Base-by-base conservation (phyloP, 2,797 vertebrate genomes). In the Sebastes goodei region DNA sequence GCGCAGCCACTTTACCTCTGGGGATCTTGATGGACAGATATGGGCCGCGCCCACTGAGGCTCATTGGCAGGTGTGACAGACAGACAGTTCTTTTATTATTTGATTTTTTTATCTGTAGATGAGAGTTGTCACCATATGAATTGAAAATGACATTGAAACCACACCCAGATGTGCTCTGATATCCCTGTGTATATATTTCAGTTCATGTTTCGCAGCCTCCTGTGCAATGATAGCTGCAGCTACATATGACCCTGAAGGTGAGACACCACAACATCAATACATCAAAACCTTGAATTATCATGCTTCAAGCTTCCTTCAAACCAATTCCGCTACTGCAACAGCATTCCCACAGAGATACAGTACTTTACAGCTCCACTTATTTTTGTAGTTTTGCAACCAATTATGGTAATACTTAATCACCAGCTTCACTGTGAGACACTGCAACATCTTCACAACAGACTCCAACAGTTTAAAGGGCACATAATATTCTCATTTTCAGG, bases 1-100 rank as follows among this genome's bases (percentile, higher is more conserved):
- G 97, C 0, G 97, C 96, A 2, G 92, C 97, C 75, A 97, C 97
- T 0, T 89, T 97, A 66, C 97, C 97, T 0, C 88, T 98, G 30
- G 95, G 95, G 1, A 82, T 96, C 53, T 32, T 96, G 73, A 96
- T 96, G 95, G 95, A 96, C 82, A 94, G 78, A 76, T 96, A 95
- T 2, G 97, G 97, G 1, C 97, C 97, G 5, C 94, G 97, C 10
- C 96, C 96, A 0, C 82, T 97, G 5, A 94, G 97, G 32, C 94
- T 98, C 76, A 8, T 97, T 6, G 97, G 97, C 94, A 97, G 97
- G 97, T 97, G 78, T 4, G 64, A 66, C 12, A 46, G 5, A 12
- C 42, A 46, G 42, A 46, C 12, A 11, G 9, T 5, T 2, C 7
- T 23, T 30, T 5, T 49, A 5, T 62, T 1, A 9, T 5, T 12